A percentile compares a stretch with the other conserved stretches of the same genome.
phyloP scores from a whole-genome alignment of 2,888 invertebrate species.

The Diarsia dahlii region DNA sequence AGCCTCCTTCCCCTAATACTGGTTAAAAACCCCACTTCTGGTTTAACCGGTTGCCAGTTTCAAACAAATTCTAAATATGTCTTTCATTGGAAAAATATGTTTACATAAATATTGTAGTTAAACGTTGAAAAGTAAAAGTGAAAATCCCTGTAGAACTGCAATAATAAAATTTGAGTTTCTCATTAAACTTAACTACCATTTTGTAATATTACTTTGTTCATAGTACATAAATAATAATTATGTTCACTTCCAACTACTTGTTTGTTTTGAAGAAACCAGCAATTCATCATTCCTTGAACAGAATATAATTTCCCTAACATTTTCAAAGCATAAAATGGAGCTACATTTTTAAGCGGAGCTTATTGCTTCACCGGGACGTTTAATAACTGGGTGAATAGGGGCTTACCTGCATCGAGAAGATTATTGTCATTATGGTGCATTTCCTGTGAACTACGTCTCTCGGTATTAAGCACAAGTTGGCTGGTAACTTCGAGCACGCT shows the following conservation, averaged over 20 bases:
- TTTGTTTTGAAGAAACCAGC: neutral
- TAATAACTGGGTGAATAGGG: conserved; percentile 4
- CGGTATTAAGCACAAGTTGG: conserved; percentile 38
- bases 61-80: neutral
- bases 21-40: neutral
- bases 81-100: neutral
- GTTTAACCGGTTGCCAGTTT: neutral
- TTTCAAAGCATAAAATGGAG: neutral
- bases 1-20: neutral
- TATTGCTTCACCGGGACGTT: neutral
- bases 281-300: neutral
- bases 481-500: conserved; percentile 53
- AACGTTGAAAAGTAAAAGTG: neutral
- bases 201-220: neutral
- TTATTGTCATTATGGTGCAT: neutral
- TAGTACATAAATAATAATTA: neutral
- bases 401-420: conserved; percentile 5
- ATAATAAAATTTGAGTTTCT: neutral
- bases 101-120: neutral
- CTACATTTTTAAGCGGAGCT: neutral
- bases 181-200: conserved; percentile 7
- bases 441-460: neutral
- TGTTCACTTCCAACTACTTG: neutral
- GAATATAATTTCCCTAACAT: neutral
- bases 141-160: neutral